These are phyloP conservation scores for Amaurobius ferox DNA, from an alignment of 2,888 invertebrate species.

Conservation along the genomic window DNA sequence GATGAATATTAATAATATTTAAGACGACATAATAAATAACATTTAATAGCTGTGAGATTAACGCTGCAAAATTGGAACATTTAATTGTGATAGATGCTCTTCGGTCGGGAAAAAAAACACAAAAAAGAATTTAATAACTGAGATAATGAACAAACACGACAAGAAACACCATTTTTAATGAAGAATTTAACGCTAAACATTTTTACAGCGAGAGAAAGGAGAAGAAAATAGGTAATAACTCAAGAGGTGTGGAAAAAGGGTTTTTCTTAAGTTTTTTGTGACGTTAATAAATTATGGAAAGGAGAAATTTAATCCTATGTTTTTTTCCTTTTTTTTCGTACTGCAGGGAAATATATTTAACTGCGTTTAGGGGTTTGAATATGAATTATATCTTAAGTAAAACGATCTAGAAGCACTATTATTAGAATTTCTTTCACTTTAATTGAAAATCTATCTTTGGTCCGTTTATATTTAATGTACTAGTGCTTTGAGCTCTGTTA, in stretches of 20 bases:
- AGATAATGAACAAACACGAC: constrained; percentile 60
- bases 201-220: constrained; percentile 29
- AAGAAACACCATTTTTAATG: constrained; percentile 44
- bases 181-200: constrained; percentile 45
- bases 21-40: constrained; percentile 42
- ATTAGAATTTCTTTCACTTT: no score
- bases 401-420: no score
- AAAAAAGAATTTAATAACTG: constrained; percentile 48
- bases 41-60: constrained; percentile 34
- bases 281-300: background rate
- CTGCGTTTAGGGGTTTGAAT: no score
- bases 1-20: constrained; percentile 1
- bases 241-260: constrained; percentile 40
- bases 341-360: background rate
- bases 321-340: background rate
- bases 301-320: background rate
- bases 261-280: constrained; percentile 19
- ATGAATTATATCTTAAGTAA: no score
- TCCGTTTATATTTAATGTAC: no score
- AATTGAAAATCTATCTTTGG: no score
- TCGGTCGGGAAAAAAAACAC: constrained; percentile 15
- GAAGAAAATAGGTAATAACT: constrained; percentile 50
- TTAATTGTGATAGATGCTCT: constrained; percentile 63
- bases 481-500: no score
- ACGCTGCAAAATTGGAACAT: constrained; percentile 24